These are phyloP conservation scores for Temnothorax ravouxi DNA, from an alignment of 2,888 invertebrate species.

Conservation along the genomic window DNA sequence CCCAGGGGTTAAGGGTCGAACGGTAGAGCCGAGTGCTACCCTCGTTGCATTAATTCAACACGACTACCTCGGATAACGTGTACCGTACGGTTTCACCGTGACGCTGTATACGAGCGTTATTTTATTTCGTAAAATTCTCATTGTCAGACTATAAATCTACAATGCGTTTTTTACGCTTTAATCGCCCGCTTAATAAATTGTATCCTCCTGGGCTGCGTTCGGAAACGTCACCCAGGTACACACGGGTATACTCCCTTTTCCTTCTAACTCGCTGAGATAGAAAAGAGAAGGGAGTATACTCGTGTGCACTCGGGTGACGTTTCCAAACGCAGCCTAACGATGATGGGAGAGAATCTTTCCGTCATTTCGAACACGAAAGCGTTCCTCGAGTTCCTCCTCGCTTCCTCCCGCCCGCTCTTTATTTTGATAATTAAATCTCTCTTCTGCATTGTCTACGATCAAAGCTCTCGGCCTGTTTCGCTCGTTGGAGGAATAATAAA, in stretches of 20 bases:
- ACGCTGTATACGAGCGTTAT: conserved; percentile 18
- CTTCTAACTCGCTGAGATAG: no score
- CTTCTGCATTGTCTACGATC: conserved; percentile 45
- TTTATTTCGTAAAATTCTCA: conserved; percentile 33
- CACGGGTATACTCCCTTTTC: no score
- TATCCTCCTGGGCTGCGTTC: no score
- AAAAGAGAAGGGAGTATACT: no score
- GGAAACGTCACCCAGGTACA: no score
- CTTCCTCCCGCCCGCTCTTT: conserved; percentile 18
- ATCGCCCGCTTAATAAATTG: conserved; percentile 38
- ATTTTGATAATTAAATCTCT: conserved; percentile 56
- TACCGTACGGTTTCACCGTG: neutral
- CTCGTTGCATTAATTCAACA: conserved; percentile 53
- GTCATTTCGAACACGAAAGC: conserved; percentile 42
- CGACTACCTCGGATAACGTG: conserved; percentile 35
- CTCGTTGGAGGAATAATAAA: conserved; percentile 27
- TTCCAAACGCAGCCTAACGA: no score
- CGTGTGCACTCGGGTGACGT: no score
- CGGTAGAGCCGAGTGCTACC: conserved; percentile 33
- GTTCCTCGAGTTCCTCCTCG: conserved; percentile 10
- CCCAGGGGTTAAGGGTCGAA: conserved; percentile 48
- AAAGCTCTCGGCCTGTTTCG: conserved; percentile 21
- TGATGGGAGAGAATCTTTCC: conserved; percentile 37
- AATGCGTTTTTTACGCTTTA: conserved; percentile 42
- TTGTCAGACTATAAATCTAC: conserved; percentile 40